phyloP scores from a whole-genome alignment of 1,140 invertebrate genomes.

The Scylla paramamosain region DNA sequence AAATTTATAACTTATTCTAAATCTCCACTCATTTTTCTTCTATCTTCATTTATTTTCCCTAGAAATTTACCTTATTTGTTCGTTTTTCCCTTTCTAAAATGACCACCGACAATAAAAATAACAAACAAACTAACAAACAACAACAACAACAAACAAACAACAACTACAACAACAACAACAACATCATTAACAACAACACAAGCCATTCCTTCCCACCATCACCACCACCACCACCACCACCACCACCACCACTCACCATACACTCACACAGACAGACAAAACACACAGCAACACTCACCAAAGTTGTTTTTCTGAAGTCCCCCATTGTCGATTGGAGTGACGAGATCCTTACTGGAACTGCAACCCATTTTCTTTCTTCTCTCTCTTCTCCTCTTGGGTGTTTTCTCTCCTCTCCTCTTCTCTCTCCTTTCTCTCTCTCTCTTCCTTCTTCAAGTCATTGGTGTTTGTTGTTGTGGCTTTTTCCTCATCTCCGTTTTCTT shows the following conservation, averaged over 20 bases:
- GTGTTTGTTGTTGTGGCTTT: not conserved
- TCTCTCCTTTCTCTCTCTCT: not conserved
- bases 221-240: too few relatives aligned
- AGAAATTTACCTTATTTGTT: too few relatives aligned
- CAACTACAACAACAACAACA: too few relatives aligned
- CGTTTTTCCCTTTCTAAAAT: too few relatives aligned
- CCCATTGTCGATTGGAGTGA: slow-evolving; percentile 49
- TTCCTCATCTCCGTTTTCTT: not conserved
- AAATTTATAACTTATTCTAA: too few relatives aligned
- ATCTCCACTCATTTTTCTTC: too few relatives aligned
- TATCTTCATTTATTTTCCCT: too few relatives aligned
- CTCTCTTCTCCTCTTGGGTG: not conserved
- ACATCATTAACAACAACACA: not conserved
- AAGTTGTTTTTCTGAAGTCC: slow-evolving; percentile 55
- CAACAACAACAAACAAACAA: not conserved
- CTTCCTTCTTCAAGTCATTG: not conserved
- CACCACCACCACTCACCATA: not conserved
- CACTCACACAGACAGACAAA: not conserved
- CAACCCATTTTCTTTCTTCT: slow-evolving; percentile 45
- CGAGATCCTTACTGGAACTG: slow-evolving; percentile 57
- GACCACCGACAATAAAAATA: too few relatives aligned
- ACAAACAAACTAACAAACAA: not conserved
- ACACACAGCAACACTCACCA: slow-evolving; percentile 35
- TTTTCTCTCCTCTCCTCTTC: not conserved
- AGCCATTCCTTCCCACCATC: too few relatives aligned